Conservation (phyloP, 2,797 vertebrate genomes). For the Peromyscus eremicus region DNA sequence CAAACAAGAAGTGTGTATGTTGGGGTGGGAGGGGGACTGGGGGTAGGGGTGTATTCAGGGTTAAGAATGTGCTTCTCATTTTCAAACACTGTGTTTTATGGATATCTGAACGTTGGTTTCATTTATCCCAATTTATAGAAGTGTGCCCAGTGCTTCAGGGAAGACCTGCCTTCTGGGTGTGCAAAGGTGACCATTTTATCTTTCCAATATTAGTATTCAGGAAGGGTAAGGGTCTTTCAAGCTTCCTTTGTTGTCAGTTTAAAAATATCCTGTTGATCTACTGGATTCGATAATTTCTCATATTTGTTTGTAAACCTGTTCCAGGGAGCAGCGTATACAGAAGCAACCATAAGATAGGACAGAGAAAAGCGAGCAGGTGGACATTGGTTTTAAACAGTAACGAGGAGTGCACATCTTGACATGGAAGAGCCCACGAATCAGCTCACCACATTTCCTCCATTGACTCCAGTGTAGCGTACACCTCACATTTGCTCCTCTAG, state of each 20-base stretch:
- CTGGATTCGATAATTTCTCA: neutral
- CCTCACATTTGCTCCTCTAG: neutral
- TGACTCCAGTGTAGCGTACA: fast-evolving
- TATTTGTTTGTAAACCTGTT: neutral
- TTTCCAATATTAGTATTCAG: neutral
- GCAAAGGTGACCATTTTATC: neutral
- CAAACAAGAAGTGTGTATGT: neutral
- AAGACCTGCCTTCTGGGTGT: neutral
- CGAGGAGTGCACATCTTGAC: neutral
- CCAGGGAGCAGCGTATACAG: neutral
- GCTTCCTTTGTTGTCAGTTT: neutral
- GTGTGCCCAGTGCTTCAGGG: too few species aligned
- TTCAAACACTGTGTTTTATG: neutral
- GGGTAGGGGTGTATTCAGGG: neutral
- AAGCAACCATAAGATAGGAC: neutral
- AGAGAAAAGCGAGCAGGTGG: neutral
- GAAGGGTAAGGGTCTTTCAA: neutral
- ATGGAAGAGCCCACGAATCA: neutral
- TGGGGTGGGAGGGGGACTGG: neutral
- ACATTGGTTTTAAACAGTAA: neutral
- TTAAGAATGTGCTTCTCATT: neutral
- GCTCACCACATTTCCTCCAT: neutral
- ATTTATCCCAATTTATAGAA: neutral
- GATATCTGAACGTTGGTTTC: neutral
- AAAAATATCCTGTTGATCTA: slow-evolving; percentile 27